phyloP scores from a whole-genome alignment of 1,140 invertebrate species.

The Anoplophora glabripennis region DNA sequence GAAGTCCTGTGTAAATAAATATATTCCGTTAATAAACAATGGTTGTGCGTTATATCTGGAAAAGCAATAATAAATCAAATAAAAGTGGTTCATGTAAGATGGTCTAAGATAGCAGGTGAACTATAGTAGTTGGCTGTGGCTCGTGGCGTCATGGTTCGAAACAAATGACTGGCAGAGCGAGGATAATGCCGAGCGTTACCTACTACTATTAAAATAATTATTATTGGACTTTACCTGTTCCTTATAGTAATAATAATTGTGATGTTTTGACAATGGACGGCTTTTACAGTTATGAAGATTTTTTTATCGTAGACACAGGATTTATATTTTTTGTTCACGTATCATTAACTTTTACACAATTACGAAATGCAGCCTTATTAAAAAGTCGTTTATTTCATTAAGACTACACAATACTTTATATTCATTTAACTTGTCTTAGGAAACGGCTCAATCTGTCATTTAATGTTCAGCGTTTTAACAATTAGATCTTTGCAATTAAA shows the following conservation, averaged over 20 bases:
- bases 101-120: constrained; percentile 45
- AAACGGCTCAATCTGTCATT: no score
- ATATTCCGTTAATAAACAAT: constrained; percentile 26
- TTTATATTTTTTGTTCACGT: no score
- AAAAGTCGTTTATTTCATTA: no score
- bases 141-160: constrained; percentile 53
- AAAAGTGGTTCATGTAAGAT: constrained; percentile 42
- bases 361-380: no score
- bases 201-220: constrained; percentile 50
- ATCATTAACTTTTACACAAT: no score
- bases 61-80: constrained; percentile 27
- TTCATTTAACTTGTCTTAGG: no score
- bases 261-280: constrained; percentile 37
- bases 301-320: neutral
- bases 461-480: no score
- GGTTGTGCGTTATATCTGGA: constrained; percentile 20
- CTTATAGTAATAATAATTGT: constrained; percentile 39
- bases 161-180: constrained; percentile 52
- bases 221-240: constrained; percentile 42
- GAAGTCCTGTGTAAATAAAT: constrained; percentile 20
- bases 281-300: constrained; percentile 26
- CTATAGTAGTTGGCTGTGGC: constrained; percentile 46
- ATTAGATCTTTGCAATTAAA: no score
- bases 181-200: constrained; percentile 48
- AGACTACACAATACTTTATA: no score